A percentile compares a stretch with the other conserved stretches of the same genome.
Conservation (phyloP, 2,797 vertebrate genomes). For the Poecilia velifera region DNA sequence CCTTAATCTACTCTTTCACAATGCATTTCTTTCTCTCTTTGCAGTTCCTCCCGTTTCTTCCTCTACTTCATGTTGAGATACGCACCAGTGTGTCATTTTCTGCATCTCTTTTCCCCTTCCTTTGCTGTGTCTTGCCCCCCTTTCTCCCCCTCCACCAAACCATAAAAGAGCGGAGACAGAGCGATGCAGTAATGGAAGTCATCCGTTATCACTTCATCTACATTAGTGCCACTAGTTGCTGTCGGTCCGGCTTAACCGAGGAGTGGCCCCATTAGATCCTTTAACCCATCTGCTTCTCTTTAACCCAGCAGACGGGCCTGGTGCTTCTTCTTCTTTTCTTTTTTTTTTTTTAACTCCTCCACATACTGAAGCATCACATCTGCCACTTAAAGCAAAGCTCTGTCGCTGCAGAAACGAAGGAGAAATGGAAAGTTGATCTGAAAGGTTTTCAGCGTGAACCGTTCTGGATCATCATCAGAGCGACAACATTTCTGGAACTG, state of each 20-base stretch:
- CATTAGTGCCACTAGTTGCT: conserved; percentile 48
- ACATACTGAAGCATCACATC: conserved; percentile 59
- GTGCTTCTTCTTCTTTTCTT: too few relatives aligned
- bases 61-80: neutral
- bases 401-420: conserved; percentile 14
- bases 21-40: conserved; percentile 9
- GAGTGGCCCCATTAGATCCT: conserved; percentile 53
- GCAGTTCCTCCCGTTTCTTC: neutral
- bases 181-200: conserved; percentile 2
- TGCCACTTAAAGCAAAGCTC: conserved; percentile 52
- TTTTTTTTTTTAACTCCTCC: neutral
- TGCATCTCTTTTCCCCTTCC: conserved; percentile 4
- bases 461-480: neutral
- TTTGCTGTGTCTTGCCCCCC: neutral
- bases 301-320: conserved; percentile 38
- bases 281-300: conserved; percentile 66
- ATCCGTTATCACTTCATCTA: conserved; percentile 42
- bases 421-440: conserved; percentile 52
- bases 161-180: neutral
- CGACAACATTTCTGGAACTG: neutral
- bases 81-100: neutral
- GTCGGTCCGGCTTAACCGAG: conserved; percentile 52
- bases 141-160: neutral
- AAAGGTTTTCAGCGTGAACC: conserved; percentile 25
- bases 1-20: conserved; percentile 41